Percentiles rank a stretch among this genome's conserved stretches.
Conservation (phyloP, 2,888 invertebrate species). For the Xanthia togata region DNA sequence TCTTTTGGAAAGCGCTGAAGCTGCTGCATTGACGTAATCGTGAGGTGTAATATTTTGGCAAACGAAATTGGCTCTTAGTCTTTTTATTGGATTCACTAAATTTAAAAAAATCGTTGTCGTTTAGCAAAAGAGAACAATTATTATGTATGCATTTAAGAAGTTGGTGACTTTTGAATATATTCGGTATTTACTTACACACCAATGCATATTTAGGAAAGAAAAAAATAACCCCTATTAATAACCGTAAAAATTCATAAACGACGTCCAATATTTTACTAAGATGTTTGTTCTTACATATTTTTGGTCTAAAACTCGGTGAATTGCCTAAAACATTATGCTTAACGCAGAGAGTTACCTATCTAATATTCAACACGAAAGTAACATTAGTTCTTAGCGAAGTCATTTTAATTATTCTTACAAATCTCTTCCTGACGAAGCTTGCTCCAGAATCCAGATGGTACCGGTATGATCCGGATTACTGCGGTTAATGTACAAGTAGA, state of each 20-base stretch:
- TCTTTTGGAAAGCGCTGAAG: slow-evolving; percentile 25
- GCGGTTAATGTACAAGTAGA: slow-evolving; percentile 23
- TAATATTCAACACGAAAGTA: slow-evolving; percentile 31
- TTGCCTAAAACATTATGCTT: background rate
- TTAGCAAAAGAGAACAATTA: background rate
- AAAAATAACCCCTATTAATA: background rate
- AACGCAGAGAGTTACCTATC: slow-evolving; percentile 7
- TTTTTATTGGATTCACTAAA: background rate
- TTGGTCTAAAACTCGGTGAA: background rate
- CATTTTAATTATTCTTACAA: slow-evolving; percentile 49
- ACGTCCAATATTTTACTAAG: background rate
- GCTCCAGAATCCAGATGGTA: slow-evolving; percentile 37
- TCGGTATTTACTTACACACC: background rate
- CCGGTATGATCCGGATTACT: slow-evolving; percentile 51
- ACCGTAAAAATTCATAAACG: background rate
- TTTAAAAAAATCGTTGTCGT: background rate
- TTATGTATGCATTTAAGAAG: background rate
- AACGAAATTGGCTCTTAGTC: background rate
- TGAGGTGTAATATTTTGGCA: background rate
- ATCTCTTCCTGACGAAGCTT: slow-evolving; percentile 30
- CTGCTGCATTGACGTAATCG: slow-evolving; percentile 3
- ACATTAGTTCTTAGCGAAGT: slow-evolving; percentile 35
- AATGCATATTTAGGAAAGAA: background rate
- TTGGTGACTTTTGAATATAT: background rate
- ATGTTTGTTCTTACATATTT: background rate